Percentiles rank a stretch among this genome's conserved stretches.
phyloP scores from a whole-genome alignment of 2,888 invertebrate species.

The Daptonema setosum region DNA sequence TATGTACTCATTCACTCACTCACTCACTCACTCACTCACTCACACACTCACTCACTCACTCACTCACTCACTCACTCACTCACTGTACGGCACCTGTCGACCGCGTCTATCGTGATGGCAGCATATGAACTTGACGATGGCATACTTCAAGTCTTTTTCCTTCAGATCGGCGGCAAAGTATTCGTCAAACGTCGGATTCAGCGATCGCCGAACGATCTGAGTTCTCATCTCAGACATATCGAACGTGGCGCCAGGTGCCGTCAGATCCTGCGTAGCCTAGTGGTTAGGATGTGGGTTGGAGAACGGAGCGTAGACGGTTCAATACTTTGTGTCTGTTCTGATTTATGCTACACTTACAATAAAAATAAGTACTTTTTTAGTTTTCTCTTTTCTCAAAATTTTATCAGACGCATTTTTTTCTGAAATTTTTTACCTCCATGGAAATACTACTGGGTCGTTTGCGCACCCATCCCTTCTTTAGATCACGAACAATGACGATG shows the following conservation, averaged over 20 bases:
- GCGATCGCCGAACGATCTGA: neutral
- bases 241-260: neutral
- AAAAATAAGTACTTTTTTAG: too few species aligned
- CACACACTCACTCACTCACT: too few species aligned
- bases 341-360: too few species aligned
- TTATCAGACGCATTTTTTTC: too few species aligned
- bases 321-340: too few species aligned
- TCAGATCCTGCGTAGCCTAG: neutral
- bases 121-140: neutral
- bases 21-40: too few species aligned
- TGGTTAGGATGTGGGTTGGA: too few species aligned
- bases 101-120: neutral
- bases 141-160: neutral
- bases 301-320: too few species aligned
- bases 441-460: neutral
- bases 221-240: neutral
- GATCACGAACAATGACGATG: neutral
- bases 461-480: slow-evolving; percentile 1
- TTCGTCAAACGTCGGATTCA: neutral
- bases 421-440: slow-evolving; percentile 1
- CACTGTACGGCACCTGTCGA: too few species aligned
- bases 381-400: too few species aligned
- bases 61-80: too few species aligned
- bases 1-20: too few species aligned
- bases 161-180: neutral